Conservation (phyloP, 2,888 invertebrate genomes). For the Scaptomyza flava region DNA sequence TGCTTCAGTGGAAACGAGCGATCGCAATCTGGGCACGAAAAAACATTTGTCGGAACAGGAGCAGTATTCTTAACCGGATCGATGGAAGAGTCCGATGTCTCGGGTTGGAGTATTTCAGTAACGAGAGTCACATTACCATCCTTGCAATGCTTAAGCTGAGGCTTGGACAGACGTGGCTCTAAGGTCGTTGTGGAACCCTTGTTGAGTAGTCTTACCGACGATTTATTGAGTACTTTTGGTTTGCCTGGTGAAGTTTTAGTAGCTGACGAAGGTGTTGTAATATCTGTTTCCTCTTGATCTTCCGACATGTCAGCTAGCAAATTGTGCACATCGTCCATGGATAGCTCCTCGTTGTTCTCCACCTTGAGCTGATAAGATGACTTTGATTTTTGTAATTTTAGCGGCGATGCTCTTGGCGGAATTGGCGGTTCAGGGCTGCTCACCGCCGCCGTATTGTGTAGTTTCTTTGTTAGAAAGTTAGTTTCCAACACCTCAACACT, state of each 20-base stretch:
- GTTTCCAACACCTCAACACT: constrained; percentile 63
- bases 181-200: constrained; percentile 72
- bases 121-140: constrained; percentile 83
- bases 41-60: constrained; percentile 86
- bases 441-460: constrained; percentile 55
- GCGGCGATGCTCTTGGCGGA: not conserved
- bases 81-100: constrained; percentile 31
- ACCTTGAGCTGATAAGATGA: constrained; percentile 73
- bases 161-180: constrained; percentile 82
- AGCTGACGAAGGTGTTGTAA: not conserved
- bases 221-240: constrained; percentile 83
- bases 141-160: constrained; percentile 78
- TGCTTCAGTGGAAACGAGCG: constrained; percentile 90
- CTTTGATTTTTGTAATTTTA: constrained; percentile 18
- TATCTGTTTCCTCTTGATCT: constrained; percentile 34
- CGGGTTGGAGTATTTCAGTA: constrained; percentile 82
- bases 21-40: constrained; percentile 89
- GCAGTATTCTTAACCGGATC: constrained; percentile 78
- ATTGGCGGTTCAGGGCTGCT: constrained; percentile 49
- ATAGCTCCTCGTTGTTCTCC: constrained; percentile 80
- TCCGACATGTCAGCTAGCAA: constrained; percentile 66
- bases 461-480: constrained; percentile 42
- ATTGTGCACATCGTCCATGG: constrained; percentile 80
- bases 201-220: constrained; percentile 82
- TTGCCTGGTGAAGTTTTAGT: constrained; percentile 15